These are phyloP conservation scores for Liolophura sinensis DNA, from an alignment of 1,140 invertebrate genomes.

Conservation along the genomic window DNA sequence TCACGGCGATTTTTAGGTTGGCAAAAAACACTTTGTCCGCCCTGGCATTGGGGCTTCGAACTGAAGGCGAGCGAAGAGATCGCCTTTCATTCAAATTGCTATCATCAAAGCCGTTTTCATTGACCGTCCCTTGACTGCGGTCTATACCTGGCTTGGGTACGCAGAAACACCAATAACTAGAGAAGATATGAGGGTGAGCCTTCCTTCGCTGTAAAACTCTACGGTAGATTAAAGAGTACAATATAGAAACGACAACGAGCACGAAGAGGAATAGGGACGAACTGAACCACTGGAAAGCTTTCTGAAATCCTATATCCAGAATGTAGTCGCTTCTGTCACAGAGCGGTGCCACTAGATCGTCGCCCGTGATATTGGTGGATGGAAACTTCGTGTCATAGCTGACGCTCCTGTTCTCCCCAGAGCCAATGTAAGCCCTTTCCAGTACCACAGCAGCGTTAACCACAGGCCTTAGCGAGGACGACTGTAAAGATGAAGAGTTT, in stretches of 20 bases:
- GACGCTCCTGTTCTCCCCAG: neutral
- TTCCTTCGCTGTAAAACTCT: neutral
- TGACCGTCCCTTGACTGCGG: no score
- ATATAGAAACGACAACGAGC: constrained; percentile 19
- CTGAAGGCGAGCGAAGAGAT: no score
- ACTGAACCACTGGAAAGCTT: constrained; percentile 19
- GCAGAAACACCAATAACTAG: neutral
- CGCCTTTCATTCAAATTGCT: no score
- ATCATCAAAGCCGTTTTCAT: no score
- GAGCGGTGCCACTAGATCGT: neutral
- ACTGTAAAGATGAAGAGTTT: neutral
- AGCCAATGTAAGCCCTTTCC: neutral
- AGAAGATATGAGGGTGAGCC: neutral
- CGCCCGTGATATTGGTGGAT: no score
- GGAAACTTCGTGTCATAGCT: neutral
- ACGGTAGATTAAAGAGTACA: constrained; percentile 31
- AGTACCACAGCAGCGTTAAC: neutral
- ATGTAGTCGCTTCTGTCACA: constrained; percentile 17
- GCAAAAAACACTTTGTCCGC: constrained; percentile 14
- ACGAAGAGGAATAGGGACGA: constrained; percentile 16
- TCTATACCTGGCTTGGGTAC: no score
- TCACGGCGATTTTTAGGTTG: constrained; percentile 55
- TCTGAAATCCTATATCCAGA: constrained; percentile 14
- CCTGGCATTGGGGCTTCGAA: constrained; percentile 15
- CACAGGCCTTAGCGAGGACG: neutral